Percentiles rank a stretch among this genome's conserved stretches.
phyloP scores from a whole-genome alignment of 2,797 vertebrate species.

The Pitangus sulphuratus region DNA sequence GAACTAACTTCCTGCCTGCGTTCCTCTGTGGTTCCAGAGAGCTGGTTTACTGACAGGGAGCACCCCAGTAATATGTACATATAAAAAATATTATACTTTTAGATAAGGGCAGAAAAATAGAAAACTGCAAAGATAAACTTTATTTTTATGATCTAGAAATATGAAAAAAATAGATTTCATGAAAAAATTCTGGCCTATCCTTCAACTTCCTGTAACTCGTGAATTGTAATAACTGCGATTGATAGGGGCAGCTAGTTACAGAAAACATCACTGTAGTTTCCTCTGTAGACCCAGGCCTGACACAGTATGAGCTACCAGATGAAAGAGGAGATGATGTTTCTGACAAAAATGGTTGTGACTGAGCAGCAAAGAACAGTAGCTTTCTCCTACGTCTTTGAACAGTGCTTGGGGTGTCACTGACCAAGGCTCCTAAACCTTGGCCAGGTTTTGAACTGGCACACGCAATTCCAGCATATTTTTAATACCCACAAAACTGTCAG shows the following conservation, averaged over 20 bases:
- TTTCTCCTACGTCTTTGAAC: neutral
- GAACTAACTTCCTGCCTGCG: neutral
- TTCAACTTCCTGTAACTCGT: neutral
- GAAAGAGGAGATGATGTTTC: neutral
- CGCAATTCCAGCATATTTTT: neutral
- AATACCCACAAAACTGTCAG: neutral
- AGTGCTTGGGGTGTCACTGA: accelerated
- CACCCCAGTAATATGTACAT: neutral
- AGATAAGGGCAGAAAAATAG: neutral
- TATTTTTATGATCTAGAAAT: neutral
- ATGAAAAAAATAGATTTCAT: neutral
- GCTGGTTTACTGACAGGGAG: neutral
- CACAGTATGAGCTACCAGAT: neutral
- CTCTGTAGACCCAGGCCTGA: neutral
- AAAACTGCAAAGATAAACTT: neutral
- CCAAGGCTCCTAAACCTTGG: neutral
- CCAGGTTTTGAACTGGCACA: neutral
- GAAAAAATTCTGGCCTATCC: neutral
- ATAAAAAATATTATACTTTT: neutral
- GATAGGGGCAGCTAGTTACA: neutral
- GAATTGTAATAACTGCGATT: neutral
- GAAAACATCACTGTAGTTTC: neutral
- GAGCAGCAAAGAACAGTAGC: neutral
- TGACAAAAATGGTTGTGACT: neutral
- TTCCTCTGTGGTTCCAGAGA: neutral